Evolutionary conservation across 2,888 invertebrate genomes (phyloP).

Genomic region (Dasypolia templi): DNA sequence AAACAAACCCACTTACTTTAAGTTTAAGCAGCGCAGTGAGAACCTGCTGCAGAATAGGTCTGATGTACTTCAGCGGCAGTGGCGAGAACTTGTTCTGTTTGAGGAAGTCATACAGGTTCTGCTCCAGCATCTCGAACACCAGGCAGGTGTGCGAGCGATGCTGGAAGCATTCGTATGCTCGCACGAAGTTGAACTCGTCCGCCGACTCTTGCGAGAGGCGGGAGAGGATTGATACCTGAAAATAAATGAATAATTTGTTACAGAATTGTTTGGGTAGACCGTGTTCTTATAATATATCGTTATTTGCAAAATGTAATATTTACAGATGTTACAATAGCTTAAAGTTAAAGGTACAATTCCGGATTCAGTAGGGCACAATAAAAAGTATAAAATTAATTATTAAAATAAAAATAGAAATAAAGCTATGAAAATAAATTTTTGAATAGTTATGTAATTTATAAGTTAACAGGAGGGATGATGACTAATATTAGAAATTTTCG

Average conservation of each 20-base stretch:
- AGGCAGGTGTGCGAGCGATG: constrained; percentile 99
- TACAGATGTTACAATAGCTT: too few species aligned
- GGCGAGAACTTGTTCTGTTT: constrained; percentile 99
- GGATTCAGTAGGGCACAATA: too few species aligned
- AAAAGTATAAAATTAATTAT: too few species aligned
- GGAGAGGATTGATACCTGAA: constrained; percentile 96
- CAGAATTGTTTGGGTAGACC: too few species aligned
- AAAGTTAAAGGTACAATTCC: too few species aligned
- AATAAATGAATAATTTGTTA: constrained; percentile 9
- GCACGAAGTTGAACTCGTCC: constrained; percentile 99
- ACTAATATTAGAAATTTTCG: too few species aligned
- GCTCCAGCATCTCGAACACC: constrained; percentile 99
- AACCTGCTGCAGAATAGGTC: constrained; percentile 99
- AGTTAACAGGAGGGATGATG: too few species aligned
- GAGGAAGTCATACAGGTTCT: constrained; percentile 99
- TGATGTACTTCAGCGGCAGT: constrained; percentile 98
- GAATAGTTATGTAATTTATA: too few species aligned
- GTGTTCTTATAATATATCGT: too few species aligned
- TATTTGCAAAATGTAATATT: too few species aligned
- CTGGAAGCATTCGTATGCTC: constrained; percentile 99
- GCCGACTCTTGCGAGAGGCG: constrained; percentile 99
- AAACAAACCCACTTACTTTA: constrained; percentile 91
- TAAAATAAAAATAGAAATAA: too few species aligned
- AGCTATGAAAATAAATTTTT: too few species aligned
- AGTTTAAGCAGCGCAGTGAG: constrained; percentile 96